Evolutionary conservation across 2,888 invertebrate species (phyloP), one percentile per base, ranked within the genome.

Genomic region (Imbricaverruca yamaguchii): DNA sequence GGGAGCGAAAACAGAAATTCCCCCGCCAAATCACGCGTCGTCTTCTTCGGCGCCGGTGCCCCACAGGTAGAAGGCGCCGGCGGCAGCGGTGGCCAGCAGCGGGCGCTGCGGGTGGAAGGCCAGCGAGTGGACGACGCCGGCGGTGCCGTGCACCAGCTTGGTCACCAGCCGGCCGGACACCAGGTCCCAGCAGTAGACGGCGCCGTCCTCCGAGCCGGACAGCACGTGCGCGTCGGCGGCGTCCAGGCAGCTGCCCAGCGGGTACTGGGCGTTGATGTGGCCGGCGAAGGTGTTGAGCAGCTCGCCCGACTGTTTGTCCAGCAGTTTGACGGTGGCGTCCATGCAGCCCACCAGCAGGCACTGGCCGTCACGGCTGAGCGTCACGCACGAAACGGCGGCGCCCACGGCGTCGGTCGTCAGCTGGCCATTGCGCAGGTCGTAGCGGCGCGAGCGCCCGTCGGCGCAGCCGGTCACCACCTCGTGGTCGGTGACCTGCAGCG

Each of bases 401-500:
- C 95, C 96, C 80, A 97, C 90, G 86, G 92, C 94, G 88, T 98
- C 98, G 1, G 92, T 90, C 81, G 91, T 90, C 86, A 97, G 89
- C 86, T 92, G 91, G 0, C 97, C 98, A 84, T 92, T 92, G 81
- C 99, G 89, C 80, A 99, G 90, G 88, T 98, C 99, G 86, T 99
- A 99, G 83, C 93, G 89, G 21, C 99, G 88, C 18, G 95, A 90
- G 85, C 92, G 92, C 67, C 94, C 92, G 87, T 99, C 99, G 0
- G 97, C 92, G 0, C 97, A 97, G 11, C 93, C 93, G 0, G 95
- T 92, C 80, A 97, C 89, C 84, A 99, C 94, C 89, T 97, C 96
- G 88, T 95, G 92, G 86, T 95, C 93, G 1, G 94, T 94, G 2
- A 97, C 92, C 81, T 88, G 87, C 25, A 91, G 84, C 25, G 88